A percentile compares a stretch with the other conserved stretches of the same genome.
phyloP scores from a whole-genome alignment of 2,113 vertebrate genomes.

The Chaetorhynchus papuensis region DNA sequence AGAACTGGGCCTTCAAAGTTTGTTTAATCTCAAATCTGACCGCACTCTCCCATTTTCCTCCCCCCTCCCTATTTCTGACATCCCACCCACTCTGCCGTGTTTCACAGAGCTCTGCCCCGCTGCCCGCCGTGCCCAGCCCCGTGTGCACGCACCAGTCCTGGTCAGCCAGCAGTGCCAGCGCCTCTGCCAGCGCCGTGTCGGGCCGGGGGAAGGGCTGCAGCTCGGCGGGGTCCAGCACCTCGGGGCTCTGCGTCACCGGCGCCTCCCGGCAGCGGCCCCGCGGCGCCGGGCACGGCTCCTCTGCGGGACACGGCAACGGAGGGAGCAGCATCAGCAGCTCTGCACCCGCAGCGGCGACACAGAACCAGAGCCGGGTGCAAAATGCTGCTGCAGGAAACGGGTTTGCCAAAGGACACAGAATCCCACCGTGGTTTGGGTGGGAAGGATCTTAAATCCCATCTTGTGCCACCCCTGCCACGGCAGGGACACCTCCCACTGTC shows the following conservation, averaged over 20 bases:
- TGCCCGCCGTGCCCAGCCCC: background rate
- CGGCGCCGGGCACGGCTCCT: background rate
- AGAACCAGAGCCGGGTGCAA: too few relatives aligned
- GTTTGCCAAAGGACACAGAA: background rate
- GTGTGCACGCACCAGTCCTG: slow-evolving; percentile 82
- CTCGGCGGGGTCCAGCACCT: slow-evolving; percentile 66
- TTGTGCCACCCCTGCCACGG: rapidly evolving
- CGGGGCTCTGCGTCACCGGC: background rate
- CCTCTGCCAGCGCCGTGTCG: slow-evolving; percentile 78
- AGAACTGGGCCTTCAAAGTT: background rate
- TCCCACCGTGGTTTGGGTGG: background rate
- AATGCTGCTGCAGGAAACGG: too few relatives aligned
- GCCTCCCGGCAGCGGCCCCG: background rate
- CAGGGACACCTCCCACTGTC: background rate
- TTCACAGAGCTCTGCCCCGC: background rate
- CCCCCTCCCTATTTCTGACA: rapidly evolving
- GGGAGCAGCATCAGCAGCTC: background rate
- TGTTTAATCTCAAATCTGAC: background rate
- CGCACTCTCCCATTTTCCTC: background rate
- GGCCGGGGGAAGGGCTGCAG: slow-evolving; percentile 82
- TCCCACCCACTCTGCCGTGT: rapidly evolving
- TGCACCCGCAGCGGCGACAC: background rate
- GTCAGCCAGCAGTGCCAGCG: slow-evolving; percentile 78
- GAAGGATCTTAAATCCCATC: rapidly evolving
- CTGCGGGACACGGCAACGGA: background rate